Evolutionary conservation across 2,888 invertebrate species (phyloP).

Genomic region (Tinea trinotella): DNA sequence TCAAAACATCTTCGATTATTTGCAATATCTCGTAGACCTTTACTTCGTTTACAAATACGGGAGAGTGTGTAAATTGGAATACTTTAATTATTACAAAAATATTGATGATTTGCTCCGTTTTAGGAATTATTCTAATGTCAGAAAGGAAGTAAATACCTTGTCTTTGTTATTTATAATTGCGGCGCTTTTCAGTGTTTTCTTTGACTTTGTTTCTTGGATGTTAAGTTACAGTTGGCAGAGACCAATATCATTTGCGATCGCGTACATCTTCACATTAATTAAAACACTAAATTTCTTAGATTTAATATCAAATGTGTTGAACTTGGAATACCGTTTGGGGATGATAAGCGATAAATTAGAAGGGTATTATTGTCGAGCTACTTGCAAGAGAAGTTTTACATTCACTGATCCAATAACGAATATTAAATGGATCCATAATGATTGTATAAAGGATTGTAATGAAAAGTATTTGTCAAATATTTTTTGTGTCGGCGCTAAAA

Average conservation of each 20-base stretch:
- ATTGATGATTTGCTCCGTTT: constrained; percentile 41
- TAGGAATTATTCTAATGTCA: constrained; percentile 30
- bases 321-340: constrained; percentile 39
- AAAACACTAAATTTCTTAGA: constrained; percentile 48
- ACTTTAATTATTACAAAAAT: constrained; percentile 39
- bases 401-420: constrained; percentile 30
- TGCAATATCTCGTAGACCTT: constrained; percentile 44
- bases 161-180: constrained; percentile 30
- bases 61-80: constrained; percentile 34
- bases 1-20: constrained; percentile 42
- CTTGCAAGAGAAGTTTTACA: constrained; percentile 5
- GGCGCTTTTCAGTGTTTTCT: constrained; percentile 34
- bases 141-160: constrained; percentile 30
- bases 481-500: not conserved
- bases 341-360: constrained; percentile 36
- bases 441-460: not conserved
- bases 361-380: constrained; percentile 27
- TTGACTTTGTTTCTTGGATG: constrained; percentile 41
- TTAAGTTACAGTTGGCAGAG: constrained; percentile 32
- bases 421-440: constrained; percentile 35
- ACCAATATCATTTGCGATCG: constrained; percentile 32
- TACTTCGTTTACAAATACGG: constrained; percentile 44
- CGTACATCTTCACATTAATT: constrained; percentile 43
- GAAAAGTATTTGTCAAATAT: not conserved
- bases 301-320: constrained; percentile 41